Evolutionary conservation across 2,888 invertebrate species (phyloP).

Genomic region (Invenusta paracnida): DNA sequence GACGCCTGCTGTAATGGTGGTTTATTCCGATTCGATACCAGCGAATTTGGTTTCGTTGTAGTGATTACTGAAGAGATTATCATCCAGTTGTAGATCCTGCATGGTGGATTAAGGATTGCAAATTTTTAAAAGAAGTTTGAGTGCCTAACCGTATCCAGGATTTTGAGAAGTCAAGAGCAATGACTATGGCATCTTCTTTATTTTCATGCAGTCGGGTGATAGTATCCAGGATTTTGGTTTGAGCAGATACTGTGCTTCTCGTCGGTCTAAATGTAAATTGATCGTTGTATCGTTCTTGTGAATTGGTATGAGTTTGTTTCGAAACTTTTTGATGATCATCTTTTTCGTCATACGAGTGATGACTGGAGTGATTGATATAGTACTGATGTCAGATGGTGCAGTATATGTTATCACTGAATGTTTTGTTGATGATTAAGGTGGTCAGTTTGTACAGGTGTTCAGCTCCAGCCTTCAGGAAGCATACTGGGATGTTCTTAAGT

Average conservation of each 20-base stretch:
- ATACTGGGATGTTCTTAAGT: too few relatives aligned
- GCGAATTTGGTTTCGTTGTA: not conserved
- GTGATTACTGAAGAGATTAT: not conserved
- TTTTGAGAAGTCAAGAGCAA: not conserved
- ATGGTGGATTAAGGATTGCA: not conserved
- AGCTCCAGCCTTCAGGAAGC: too few relatives aligned
- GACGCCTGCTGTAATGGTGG: not conserved
- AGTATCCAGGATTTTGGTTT: not conserved
- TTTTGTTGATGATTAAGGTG: too few relatives aligned
- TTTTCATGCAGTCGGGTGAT: not conserved
- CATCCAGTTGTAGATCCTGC: not conserved
- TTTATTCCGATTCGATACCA: not conserved
- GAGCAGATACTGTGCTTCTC: not conserved
- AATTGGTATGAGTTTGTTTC: too few relatives aligned
- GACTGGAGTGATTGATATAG: too few relatives aligned
- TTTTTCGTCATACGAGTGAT: too few relatives aligned
- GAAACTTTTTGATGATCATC: too few relatives aligned
- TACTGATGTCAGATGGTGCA: too few relatives aligned
- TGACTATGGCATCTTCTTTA: not conserved
- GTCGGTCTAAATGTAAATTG: too few relatives aligned
- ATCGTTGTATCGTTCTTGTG: too few relatives aligned
- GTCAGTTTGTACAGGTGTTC: too few relatives aligned
- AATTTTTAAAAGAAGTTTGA: not conserved
- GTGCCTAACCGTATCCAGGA: not conserved
- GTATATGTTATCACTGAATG: too few relatives aligned